phyloP scores from a whole-genome alignment of 2,888 invertebrate species.

The Agelastica alni region DNA sequence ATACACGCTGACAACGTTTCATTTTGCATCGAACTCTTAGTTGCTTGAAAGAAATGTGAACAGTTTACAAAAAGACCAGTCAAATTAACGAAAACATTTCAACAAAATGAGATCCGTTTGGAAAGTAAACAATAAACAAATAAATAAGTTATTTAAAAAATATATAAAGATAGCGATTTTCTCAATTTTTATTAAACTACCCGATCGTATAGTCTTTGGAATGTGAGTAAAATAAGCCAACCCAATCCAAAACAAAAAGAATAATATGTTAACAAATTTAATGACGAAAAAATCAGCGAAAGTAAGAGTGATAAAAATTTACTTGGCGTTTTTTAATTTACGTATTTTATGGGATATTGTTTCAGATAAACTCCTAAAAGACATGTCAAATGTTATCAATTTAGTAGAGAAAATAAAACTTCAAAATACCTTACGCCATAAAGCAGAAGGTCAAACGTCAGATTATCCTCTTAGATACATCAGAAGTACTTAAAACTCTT shows the following conservation, averaged over 20 bases:
- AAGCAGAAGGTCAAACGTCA: slow-evolving; percentile 21
- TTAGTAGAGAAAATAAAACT: slow-evolving; percentile 6
- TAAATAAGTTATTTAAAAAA: too few relatives aligned
- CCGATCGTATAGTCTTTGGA: too few relatives aligned
- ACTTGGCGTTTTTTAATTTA: background rate
- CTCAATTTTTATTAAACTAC: too few relatives aligned
- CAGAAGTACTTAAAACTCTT: slow-evolving; percentile 28
- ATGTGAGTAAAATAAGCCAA: too few relatives aligned
- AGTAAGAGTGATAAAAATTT: background rate
- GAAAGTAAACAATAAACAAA: too few relatives aligned
- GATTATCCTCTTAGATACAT: slow-evolving; percentile 26
- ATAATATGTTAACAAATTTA: background rate
- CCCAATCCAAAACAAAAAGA: background rate
- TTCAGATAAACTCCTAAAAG: background rate
- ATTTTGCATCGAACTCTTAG: too few relatives aligned
- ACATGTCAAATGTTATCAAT: slow-evolving; percentile 21
- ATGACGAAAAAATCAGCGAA: background rate
- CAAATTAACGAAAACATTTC: too few relatives aligned
- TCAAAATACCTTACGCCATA: slow-evolving; percentile 10
- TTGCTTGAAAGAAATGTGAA: too few relatives aligned
- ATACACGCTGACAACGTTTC: too few relatives aligned
- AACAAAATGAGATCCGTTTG: too few relatives aligned
- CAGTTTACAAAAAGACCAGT: too few relatives aligned
- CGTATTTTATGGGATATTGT: slow-evolving; percentile 6
- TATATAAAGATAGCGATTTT: too few relatives aligned